Evolutionary conservation across 2,888 invertebrate species (phyloP), one percentile per base, ranked within the genome.

Genomic region (Oxycera nigricornis): DNA sequence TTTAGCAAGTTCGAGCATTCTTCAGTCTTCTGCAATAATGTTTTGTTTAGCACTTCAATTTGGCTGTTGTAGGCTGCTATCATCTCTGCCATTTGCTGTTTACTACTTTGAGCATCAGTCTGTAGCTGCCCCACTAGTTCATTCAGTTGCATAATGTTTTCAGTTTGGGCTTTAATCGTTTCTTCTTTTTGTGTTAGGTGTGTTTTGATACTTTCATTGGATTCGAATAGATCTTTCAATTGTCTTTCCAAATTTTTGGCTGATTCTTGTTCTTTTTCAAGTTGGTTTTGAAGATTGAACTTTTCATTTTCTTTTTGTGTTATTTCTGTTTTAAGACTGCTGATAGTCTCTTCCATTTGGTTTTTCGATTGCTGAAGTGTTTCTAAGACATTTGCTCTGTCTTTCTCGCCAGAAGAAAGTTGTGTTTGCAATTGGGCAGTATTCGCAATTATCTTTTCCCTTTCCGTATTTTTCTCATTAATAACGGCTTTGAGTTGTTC

Each of bases 11-110:
- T 57, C 14, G 28, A 41, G 22, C 31, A 55, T 41, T 72, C 72
- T 39, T 57, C 72, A 55, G 22, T 55, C 22, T 70, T 70, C 35
- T 55, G 17, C 6, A 31, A 17, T 31, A 70, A n/a, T 1, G 30
- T 55, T 52, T 70, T 30, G 9, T 70, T 70, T 30, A 70, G 35
- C 1, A 14, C 20, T 31, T 70, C 52, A 3, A 70, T 70, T 70
- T 70, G 70, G 22, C 9, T 31, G 6, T 31, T 55, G 22, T 52
- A 70, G 6, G 52, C 55, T 77, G 88, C 82, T 78, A 88, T 87
- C 73, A 89, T 80, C 78, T 89, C 88, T 1, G 87, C 86, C 61
- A 86, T 87, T 68, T 89, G 81, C 50, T 86, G 86, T 80, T 74
- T 84, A 14, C 62, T 61, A 22, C 26, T 62, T n/a, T 82, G 41